Evolutionary conservation across 2,113 vertebrate species (phyloP), one percentile per base, ranked within the genome.

Genomic region (Mesitornis unicolor): DNA sequence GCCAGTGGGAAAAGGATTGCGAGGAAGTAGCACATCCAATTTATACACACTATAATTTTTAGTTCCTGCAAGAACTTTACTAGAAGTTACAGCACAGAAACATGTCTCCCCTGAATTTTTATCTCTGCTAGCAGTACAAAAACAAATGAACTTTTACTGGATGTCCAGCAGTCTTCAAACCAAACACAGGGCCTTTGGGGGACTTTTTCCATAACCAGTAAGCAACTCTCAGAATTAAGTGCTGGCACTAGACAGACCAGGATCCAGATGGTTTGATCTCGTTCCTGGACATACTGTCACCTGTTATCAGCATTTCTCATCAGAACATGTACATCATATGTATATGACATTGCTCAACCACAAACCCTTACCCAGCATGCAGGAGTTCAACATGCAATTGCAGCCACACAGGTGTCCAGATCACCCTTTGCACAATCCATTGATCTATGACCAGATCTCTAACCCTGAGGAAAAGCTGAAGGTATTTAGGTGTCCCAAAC

Each of bases 61-160:
- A 71, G 9, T 35, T 93, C 56, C 38, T 64, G 56, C 6, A 75
- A 89, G 87, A 68, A 2, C 18, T 84, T 84, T 74, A 59, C 43
- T 93, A 26, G 38, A 89, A 78, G 18, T 70, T 89, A 75, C 0
- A 0, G 56, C 28, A 59, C 9, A 87, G 38, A 90, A 95, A 71
- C 9, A 53, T 68, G 12, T 59, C 38, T 87, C 56, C 42, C 56
- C 36, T 48, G 65, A 78, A 56, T 14, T 82, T 89, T 87, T 63
- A 68, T 71, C 87, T 38, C 42, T 89, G 28, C 45, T 89, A 84
- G 26, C 57, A 81, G 35, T 57, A 89, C 14, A 76, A 85, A 96
- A 91, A 7, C 22, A 84, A 87, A 90, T n/a, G 11, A 40, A 47
- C 28, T 95, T 93, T 76, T 14, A 31, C 33, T 75, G 26, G 9